These are phyloP conservation scores for Engraulis encrasicolus DNA, from an alignment of 2,113 vertebrate species.

Conservation along the genomic window DNA sequence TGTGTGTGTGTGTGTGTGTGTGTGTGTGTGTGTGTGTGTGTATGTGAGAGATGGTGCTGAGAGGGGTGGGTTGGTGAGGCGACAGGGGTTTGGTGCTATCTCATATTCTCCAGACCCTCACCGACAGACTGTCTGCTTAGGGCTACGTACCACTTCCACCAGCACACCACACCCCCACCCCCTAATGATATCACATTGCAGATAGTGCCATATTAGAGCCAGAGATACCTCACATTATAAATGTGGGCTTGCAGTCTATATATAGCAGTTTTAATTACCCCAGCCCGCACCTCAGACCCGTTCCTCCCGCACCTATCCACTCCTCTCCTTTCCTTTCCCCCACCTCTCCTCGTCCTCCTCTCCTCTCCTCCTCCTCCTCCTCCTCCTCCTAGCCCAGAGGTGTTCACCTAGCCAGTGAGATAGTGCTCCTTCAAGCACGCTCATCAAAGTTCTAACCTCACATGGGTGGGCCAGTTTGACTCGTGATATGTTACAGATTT, in stretches of 20 bases:
- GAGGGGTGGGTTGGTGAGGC: constrained; percentile 31
- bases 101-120: constrained; percentile 56
- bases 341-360: constrained; percentile 21
- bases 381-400: background rate
- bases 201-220: constrained; percentile 62
- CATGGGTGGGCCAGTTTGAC: background rate
- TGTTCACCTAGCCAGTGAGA: background rate
- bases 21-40: constrained; percentile 24
- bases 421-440: background rate
- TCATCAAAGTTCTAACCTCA: background rate
- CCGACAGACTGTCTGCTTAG: constrained; percentile 61
- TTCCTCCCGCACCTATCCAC: too few relatives aligned
- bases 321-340: constrained; percentile 39
- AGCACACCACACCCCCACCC: too few relatives aligned
- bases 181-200: constrained; percentile 62
- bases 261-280: constrained; percentile 64
- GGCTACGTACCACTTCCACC: constrained; percentile 63
- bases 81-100: constrained; percentile 47
- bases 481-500: background rate
- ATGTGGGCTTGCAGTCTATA: constrained; percentile 61
- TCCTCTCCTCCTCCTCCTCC: constrained; percentile 35
- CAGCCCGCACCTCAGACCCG: constrained; percentile 49
- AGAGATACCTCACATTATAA: constrained; percentile 64
- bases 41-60: too few relatives aligned
- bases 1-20: constrained; percentile 22